Evolutionary conservation across 2,888 invertebrate species (phyloP), one percentile per base, ranked within the genome.

Genomic region (Watsonalla cultraria): DNA sequence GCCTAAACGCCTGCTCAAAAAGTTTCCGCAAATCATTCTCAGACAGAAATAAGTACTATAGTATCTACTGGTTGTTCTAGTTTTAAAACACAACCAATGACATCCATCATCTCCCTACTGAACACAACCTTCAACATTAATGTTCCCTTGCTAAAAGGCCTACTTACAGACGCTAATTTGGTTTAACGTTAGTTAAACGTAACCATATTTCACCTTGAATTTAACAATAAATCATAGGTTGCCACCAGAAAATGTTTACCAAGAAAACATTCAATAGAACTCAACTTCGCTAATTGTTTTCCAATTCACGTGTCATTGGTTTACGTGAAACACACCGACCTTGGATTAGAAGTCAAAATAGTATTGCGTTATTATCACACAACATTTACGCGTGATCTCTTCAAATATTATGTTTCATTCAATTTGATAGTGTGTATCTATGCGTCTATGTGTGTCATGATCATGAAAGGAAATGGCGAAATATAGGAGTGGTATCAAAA

Each of bases 361-460:
- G 52, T 59, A 66, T 71, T 73, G 68, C 70, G 71, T 64, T 55
- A 63, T 69, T 68, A 67, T 72, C 70, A 66, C 63, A 64, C 55
- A 34, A 53, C 52, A 55, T 58, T 53, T 60, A 60, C 51, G 53
- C 64, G 63, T 68, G 61, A 62, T 68, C 54, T 53, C 51, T 15
- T 39, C 13, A 39, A 39, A 39, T 48, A 53, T 51, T 42, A 39
- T 48, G 45, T 33, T 52, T 15, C 47, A 51, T 51, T 52, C 47
- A 52, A 37, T 15, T 49, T 39, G 49, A 49, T 49, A 49, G 14
- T 42, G 11, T 24, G 24, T 24, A 11, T 42, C 9, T 11, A 42
- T 42, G 42, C 8, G 37, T 24, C 24, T 49, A 49, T 37, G 14
- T 46, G 13, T 49, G 49, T 13, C 39, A 49, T 37, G 49, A 37